Evolutionary conservation across 2,113 vertebrate species (phyloP).

Genomic region (Danionella cerebrum): DNA sequence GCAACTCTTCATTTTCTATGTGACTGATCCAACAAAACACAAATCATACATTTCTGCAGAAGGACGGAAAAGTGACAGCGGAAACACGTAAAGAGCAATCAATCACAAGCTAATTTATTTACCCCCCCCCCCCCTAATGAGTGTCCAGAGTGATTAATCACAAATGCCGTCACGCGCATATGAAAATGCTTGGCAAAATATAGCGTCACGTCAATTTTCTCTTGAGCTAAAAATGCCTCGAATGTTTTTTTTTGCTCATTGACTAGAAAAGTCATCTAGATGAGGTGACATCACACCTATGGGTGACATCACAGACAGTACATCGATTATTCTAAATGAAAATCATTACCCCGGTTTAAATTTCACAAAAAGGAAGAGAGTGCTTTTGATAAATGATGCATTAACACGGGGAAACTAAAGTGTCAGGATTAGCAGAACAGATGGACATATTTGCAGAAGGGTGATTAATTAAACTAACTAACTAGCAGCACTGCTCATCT

Average conservation of each 20-base stretch:
- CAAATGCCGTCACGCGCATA: constrained; percentile 48
- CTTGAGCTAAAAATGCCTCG: too few species aligned
- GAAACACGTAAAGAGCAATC: constrained; percentile 64
- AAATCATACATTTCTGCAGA: constrained; percentile 59
- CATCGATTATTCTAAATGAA: too few species aligned
- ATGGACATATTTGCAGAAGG: neutral
- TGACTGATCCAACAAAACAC: constrained; percentile 63
- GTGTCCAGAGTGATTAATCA: constrained; percentile 65
- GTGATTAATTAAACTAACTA: constrained; percentile 7
- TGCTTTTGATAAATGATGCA: neutral
- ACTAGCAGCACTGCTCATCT: constrained; percentile 41
- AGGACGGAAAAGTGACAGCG: constrained; percentile 53
- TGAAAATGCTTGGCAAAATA: constrained; percentile 10
- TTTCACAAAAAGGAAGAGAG: too few species aligned
- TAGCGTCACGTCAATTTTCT: neutral
- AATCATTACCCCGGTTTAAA: too few species aligned
- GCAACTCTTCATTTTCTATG: constrained; percentile 64
- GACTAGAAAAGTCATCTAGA: too few species aligned
- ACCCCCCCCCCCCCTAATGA: constrained; percentile 56
- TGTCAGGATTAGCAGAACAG: neutral
- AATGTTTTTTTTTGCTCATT: too few species aligned
- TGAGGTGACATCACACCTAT: too few species aligned
- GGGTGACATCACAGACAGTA: too few species aligned
- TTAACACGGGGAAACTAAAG: neutral
- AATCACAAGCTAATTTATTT: constrained; percentile 63